Evolutionary conservation across 2,888 invertebrate species (phyloP), one percentile per base, ranked within the genome.

Genomic region (Pammene aurita): DNA sequence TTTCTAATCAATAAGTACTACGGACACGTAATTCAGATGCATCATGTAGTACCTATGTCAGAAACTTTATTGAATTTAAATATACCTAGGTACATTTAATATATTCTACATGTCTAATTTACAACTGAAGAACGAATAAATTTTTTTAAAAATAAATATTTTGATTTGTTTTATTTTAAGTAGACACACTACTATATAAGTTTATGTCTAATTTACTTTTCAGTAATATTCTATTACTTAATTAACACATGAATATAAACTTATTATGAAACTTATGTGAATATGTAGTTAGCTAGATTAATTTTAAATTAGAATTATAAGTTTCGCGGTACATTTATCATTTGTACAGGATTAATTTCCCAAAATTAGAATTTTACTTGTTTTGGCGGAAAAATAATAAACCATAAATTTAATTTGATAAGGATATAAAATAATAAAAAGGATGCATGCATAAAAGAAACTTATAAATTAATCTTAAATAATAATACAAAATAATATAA

Each of bases 401-500:
- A 62, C 38, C 11, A 18, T 52, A 10, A 26, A 13, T 38, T 13
- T n/a, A n/a, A 13, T 38, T 13, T n/a, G 9, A 13, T 14, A 18
- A 26, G 26, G 26, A 26, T 2, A 26, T 26, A 26, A n/a, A 48
- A 48, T n/a, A 0, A 5, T 26, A 26, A 14, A 60, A 42, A 54
- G 54, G 54, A 48, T 65, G 41, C 67, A 63, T 63, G 60, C 57
- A 57, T 70, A 76, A 77, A 76, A 72, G 72, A 73, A 73, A 76
- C 44, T 62, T 64, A 76, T 65, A 58, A 71, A 64, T 73, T 75
- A 74, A 71, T 76, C 77, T 73, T 76, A 73, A 73, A 75, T 74
- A 67, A 75, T 62, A 70, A 57, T 70, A 56, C 55, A 73, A 62
- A 72, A 73, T 71, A 78, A 81, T 77, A 78, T 72, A 74, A 78